phyloP scores from a whole-genome alignment of 2,888 invertebrate species.

The Bombyx huttoni region DNA sequence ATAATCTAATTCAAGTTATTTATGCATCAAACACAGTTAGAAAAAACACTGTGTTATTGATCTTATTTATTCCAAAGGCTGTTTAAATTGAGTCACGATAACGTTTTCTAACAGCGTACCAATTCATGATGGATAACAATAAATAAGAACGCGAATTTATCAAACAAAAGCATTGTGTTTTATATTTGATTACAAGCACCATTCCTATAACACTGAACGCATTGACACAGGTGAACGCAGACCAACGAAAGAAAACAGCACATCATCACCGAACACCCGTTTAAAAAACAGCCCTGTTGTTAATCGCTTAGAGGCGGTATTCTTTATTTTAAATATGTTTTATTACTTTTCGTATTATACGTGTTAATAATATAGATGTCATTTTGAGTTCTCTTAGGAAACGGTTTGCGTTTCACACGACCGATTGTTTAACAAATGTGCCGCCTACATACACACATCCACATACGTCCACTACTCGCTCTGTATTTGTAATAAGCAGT shows the following conservation, averaged over 20 bases:
- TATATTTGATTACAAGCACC: neutral
- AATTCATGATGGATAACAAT: neutral
- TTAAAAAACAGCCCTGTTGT: slow-evolving; percentile 18
- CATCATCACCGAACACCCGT: slow-evolving; percentile 2
- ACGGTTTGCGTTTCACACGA: slow-evolving; percentile 62
- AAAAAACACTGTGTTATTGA: neutral
- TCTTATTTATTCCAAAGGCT: neutral
- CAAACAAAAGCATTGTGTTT: slow-evolving; percentile 1
- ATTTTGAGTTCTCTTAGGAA: slow-evolving; percentile 16
- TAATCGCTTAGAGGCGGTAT: slow-evolving; percentile 18
- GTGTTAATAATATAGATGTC: slow-evolving; percentile 47
- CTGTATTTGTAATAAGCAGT: too few relatives aligned
- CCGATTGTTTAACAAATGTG: slow-evolving; percentile 9
- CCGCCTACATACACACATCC: slow-evolving; percentile 34
- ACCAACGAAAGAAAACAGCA: slow-evolving; percentile 15
- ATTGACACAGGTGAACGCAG: slow-evolving; percentile 60
- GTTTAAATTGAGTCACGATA: neutral
- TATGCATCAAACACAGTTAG: too few relatives aligned
- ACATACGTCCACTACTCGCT: too few relatives aligned
- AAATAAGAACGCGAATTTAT: slow-evolving; percentile 1
- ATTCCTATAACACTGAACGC: slow-evolving; percentile 13
- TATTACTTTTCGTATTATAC: neutral
- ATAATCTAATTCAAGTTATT: too few relatives aligned
- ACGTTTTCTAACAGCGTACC: neutral
- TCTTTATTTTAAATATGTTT: slow-evolving; percentile 15